phyloP scores from a whole-genome alignment of 2,113 vertebrate species.

The Melospiza melodia region DNA sequence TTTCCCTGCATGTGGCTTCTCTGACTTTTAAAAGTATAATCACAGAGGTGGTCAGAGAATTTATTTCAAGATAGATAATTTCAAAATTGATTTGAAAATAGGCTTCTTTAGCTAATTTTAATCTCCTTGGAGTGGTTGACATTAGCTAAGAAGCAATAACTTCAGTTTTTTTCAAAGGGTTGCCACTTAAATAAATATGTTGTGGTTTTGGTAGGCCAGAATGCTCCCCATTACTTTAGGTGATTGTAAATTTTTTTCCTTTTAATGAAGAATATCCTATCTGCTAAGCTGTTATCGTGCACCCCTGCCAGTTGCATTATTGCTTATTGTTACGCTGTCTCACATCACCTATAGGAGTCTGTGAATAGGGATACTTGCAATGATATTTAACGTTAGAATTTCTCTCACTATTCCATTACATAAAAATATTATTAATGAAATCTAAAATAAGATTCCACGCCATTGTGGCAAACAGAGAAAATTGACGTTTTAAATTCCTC shows the following conservation, averaged over 20 bases:
- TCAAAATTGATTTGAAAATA: not conserved
- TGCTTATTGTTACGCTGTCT: not conserved
- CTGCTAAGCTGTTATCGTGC: not conserved
- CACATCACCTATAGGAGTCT: not conserved
- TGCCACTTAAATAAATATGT: not conserved
- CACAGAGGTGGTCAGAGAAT: not conserved
- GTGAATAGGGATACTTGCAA: not conserved
- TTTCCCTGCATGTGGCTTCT: not conserved
- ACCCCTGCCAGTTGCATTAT: not conserved
- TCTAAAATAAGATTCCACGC: not conserved
- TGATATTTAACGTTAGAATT: not conserved
- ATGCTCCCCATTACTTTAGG: not conserved
- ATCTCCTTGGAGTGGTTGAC: not conserved
- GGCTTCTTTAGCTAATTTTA: not conserved
- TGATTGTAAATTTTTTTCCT: not conserved
- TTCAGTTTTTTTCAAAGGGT: not conserved
- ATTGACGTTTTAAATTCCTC: not conserved
- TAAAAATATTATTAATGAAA: not conserved
- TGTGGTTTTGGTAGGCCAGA: not conserved
- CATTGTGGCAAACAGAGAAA: not conserved
- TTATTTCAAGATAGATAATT: not conserved
- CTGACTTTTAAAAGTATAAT: not conserved
- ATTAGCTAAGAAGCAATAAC: not conserved
- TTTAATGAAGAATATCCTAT: not conserved
- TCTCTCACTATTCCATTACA: not conserved